Conservation (phyloP, 2,797 vertebrate species). For the Poecilia picta region DNA sequence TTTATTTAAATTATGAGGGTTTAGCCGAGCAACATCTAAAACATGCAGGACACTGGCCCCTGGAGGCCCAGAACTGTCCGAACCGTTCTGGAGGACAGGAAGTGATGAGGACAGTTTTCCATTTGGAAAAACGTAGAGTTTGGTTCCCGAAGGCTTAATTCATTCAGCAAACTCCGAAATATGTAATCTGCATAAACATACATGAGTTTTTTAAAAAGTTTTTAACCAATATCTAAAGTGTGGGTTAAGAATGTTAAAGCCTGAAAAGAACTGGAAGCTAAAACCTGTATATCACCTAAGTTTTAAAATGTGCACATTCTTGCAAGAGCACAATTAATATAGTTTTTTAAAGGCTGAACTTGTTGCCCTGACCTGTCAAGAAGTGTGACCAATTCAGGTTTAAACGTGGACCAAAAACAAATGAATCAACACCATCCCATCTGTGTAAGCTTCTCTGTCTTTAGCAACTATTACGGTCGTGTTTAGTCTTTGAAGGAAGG, state of each 20-base stretch:
- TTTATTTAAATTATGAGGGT: not conserved
- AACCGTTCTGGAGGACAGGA: not conserved
- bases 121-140: not conserved
- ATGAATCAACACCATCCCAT: not conserved
- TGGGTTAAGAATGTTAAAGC: not conserved
- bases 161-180: not conserved
- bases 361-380: not conserved
- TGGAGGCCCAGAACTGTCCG: not conserved
- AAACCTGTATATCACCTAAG: not conserved
- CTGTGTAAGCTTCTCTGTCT: not conserved
- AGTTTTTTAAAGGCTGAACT: not conserved
- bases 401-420: not conserved
- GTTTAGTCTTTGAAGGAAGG: constrained; percentile 1
- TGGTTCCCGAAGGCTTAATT: not conserved
- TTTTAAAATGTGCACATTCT: not conserved
- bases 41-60: not conserved
- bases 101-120: not conserved
- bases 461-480: not conserved
- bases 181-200: not conserved
- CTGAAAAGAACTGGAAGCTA: not conserved
- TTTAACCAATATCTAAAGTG: not conserved
- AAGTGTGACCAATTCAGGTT: not conserved
- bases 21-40: constrained; percentile 1
- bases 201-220: not conserved
- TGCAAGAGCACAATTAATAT: not conserved